These are phyloP conservation scores for Hesperophylax magnus DNA, from an alignment of 1,140 invertebrate species.

Conservation along the genomic window DNA sequence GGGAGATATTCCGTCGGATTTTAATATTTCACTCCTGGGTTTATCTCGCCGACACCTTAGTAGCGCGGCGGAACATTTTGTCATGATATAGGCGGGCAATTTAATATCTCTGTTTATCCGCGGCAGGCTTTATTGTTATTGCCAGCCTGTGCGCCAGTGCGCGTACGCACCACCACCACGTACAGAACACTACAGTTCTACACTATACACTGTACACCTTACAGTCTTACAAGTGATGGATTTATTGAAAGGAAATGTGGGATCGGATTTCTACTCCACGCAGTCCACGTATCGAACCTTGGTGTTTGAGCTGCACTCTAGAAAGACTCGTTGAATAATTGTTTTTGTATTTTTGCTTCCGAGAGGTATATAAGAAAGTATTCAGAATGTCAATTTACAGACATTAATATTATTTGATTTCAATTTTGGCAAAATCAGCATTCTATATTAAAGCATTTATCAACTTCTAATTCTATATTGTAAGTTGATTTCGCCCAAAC, in stretches of 20 bases:
- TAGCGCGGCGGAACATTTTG: conserved; percentile 46
- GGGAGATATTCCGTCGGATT: conserved; percentile 12
- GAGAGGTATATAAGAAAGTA: too few species aligned
- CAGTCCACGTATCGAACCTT: not conserved
- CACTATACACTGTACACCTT: too few species aligned
- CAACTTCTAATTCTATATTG: too few species aligned
- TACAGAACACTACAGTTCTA: too few species aligned
- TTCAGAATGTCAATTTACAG: too few species aligned
- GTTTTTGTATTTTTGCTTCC: too few species aligned
- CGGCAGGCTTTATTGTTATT: conserved; percentile 50
- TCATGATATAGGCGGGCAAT: conserved; percentile 41
- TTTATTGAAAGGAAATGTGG: not conserved
- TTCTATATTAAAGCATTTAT: too few species aligned
- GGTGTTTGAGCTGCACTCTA: too few species aligned
- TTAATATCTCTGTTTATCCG: conserved; percentile 55
- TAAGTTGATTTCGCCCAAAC: too few species aligned
- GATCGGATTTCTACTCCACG: not conserved
- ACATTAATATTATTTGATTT: too few species aligned
- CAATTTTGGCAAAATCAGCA: too few species aligned
- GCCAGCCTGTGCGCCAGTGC: not conserved
- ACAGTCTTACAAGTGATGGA: not conserved
- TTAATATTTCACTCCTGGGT: conserved; percentile 33
- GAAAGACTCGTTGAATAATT: too few species aligned
- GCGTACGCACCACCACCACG: conserved; percentile 9
- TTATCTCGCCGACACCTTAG: conserved; percentile 49